Evolutionary conservation across 2,797 vertebrate genomes (phyloP), one percentile per base, ranked within the genome.

Genomic region (Botia kubotai): DNA sequence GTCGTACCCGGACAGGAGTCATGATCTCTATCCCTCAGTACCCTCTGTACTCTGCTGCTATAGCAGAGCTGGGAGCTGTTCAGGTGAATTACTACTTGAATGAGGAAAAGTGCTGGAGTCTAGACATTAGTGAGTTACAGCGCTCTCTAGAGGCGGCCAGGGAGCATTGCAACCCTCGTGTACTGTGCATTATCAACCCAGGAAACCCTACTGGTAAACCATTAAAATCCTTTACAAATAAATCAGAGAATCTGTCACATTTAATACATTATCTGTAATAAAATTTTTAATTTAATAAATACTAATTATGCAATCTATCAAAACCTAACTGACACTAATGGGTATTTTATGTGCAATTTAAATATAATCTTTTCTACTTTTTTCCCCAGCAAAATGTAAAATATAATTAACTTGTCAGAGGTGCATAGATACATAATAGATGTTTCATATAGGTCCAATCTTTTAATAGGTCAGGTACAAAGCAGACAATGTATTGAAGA

Each of bases 21-120:
- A 94, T 97, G 92, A 95, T 98, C 86, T 94, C 97, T 46, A 95
- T 97, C 83, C 97, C 97, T 0, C 96, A 97, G 93, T 97, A 97
- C 87, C 97, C 96, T 0, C 93, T 97, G 26, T 97, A 97, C 87
- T 97, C 96, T 0, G 96, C 96, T 0, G 92, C 94, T 0, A 80
- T 98, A 83, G 92, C 96, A 0, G 96, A 97, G 82, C 91, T 97
- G 72, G 86, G 84, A 0, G 95, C 95, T 0, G 93, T 95, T 75
- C 96, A 96, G 86, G 89, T 97, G 83, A 92, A 93, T 87, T 98
- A 98, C 86, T 97, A 94, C 90, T 92, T 98, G 80, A 95, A 96
- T 0, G 97, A 97, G 84, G 95, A 96, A 0, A 91, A 87, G 2
- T 92, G 91, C 89, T 98, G 96, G 97, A 95, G 95, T 0, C 78